Evolutionary conservation across 2,797 vertebrate genomes (phyloP), one percentile per base, ranked within the genome.

Genomic region (Cossypha heuglini): DNA sequence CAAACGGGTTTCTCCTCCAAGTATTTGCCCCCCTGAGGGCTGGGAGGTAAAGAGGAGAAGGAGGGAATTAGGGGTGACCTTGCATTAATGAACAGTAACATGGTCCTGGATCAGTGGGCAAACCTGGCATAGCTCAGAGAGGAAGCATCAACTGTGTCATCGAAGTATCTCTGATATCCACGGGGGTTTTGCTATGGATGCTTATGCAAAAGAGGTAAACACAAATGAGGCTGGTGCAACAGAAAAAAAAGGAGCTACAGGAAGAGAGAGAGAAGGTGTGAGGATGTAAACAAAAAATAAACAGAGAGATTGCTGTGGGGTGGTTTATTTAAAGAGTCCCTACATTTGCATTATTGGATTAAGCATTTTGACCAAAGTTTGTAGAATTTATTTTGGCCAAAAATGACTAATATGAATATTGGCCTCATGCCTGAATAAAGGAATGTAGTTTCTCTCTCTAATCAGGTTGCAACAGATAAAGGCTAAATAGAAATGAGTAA

Each of bases 391-490:
- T 95, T 96, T 92, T 89, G 93, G 78, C 94, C 83, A 95, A 93
- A 97, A 97, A 93, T 94, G 67, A 94, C 88, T 94, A 94, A 96
- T 96, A 96, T 90, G 93, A 93, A 94, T 94, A 91, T 94, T 96
- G 96, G 93, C 74, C 88, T 90, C 90, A 64, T 96, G 94, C 92
- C 93, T 94, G 93, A 96, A 94, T 93, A 96, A 95, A 96, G 95
- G 85, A 96, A 96, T 81, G 92, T 85, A 94, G 91, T 93, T 96
- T 96, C 93, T 97, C 95, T 96, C 96, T 52, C 81, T 97, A 96
- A 96, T 95, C 96, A 87, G 95, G 94, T 91, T 93, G 93, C 96
- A 97, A 93, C 96, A 97, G 97, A 97, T 96, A 96, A 97, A 96
- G 76, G 95, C 93, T 96, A 96, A 94, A 84, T 88, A 97, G 94